phyloP scores from a whole-genome alignment of 1,140 invertebrate species.

The Scaptodrosophila lebanonensis region DNA sequence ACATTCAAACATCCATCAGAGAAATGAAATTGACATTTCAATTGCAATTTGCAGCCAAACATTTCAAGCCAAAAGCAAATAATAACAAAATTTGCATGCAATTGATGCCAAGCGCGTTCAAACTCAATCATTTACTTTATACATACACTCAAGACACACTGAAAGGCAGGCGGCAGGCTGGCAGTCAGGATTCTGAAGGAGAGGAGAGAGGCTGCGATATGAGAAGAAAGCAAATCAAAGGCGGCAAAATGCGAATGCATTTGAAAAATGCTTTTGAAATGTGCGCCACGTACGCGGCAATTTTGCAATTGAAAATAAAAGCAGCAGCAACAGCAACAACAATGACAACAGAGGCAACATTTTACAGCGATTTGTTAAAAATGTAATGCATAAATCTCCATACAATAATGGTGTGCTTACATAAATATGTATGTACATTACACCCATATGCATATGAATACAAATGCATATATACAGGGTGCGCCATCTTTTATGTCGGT shows the following conservation, averaged over 20 bases:
- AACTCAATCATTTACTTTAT: conserved; percentile 58
- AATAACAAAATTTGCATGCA: conserved; percentile 48
- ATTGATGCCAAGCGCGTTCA: conserved; percentile 31
- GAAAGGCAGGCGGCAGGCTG: not conserved
- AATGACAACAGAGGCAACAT: conserved; percentile 17
- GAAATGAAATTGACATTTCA: conserved; percentile 56
- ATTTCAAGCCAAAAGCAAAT: conserved; percentile 39
- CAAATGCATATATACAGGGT: too few relatives aligned
- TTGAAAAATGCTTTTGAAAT: conserved; percentile 66
- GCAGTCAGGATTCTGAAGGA: not conserved
- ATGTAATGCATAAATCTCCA: conserved; percentile 28
- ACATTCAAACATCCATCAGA: conserved; percentile 21
- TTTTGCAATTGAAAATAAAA: conserved; percentile 42
- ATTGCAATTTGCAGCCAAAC: conserved; percentile 37
- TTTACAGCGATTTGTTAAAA: conserved; percentile 60
- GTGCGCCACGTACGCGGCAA: conserved; percentile 53
- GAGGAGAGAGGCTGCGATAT: not conserved
- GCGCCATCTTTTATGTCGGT: too few relatives aligned
- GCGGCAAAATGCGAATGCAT: conserved; percentile 36
- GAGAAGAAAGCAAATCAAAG: conserved; percentile 19
- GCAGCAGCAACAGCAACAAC: conserved; percentile 27
- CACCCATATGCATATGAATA: conserved; percentile 38
- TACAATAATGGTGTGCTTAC: conserved; percentile 3
- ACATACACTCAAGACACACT: not conserved
- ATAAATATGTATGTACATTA: conserved; percentile 10